Percentiles rank a stretch among this genome's conserved stretches.
phyloP scores from a whole-genome alignment of 2,888 invertebrate genomes.

The Invenusta paracnida region DNA sequence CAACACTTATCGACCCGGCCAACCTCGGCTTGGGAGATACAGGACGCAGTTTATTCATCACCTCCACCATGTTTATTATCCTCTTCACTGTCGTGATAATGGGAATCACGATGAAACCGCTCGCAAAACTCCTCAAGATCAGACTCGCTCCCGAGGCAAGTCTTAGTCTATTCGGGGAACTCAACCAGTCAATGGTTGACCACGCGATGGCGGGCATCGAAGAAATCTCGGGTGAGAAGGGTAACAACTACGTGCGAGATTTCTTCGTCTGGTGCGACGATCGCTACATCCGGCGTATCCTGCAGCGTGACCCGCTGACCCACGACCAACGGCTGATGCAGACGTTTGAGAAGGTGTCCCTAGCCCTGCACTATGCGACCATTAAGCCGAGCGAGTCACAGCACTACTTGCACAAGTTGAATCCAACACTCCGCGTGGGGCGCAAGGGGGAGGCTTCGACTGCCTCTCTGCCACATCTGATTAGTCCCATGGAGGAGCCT shows the following conservation, averaged over 20 bases:
- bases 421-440: too few species aligned
- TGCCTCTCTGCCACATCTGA: too few species aligned
- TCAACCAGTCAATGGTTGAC: background rate
- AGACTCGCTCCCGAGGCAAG: constrained; percentile 50
- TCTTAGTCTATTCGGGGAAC: constrained; percentile 9
- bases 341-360: constrained; percentile 25
- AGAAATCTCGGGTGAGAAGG: background rate
- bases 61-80: constrained; percentile 91
- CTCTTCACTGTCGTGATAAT: constrained; percentile 92
- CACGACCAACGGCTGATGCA: constrained; percentile 9
- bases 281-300: background rate
- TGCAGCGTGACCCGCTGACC: background rate
- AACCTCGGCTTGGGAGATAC: constrained; percentile 46
- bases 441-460: too few species aligned
- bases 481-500: too few species aligned
- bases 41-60: constrained; percentile 66
- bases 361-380: constrained; percentile 31
- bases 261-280: background rate
- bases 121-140: constrained; percentile 87
- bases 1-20: constrained; percentile 60
- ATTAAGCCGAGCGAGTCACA: constrained; percentile 25
- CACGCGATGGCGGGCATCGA: background rate
- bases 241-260: background rate
- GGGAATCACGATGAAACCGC: constrained; percentile 93
- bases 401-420: background rate